Percentiles rank a stretch among this genome's conserved stretches.
These are phyloP conservation scores for Eupithecia abbreviata DNA, from an alignment of 2,888 invertebrate genomes.

Conservation along the genomic window DNA sequence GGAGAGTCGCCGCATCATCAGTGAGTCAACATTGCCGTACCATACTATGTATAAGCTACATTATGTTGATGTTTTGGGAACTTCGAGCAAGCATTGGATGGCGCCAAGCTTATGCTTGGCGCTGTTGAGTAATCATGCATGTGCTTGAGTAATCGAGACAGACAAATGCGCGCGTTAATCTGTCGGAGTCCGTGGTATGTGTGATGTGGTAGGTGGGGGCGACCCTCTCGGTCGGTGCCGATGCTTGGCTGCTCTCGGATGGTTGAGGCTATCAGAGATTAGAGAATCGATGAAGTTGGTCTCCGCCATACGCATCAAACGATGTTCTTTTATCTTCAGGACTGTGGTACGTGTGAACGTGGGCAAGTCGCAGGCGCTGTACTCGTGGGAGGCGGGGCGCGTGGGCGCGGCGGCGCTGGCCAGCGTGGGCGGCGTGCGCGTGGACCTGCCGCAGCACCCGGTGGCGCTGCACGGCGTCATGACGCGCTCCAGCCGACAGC, in stretches of 20 bases:
- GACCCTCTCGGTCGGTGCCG: neutral
- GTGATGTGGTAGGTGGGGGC: neutral
- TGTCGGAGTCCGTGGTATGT: neutral
- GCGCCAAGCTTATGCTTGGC: too few relatives aligned
- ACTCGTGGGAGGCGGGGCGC: slow-evolving; percentile 90
- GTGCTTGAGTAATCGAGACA: neutral
- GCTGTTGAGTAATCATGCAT: too few relatives aligned
- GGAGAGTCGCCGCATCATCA: slow-evolving; percentile 95
- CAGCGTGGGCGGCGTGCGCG: slow-evolving; percentile 94
- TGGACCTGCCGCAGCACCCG: slow-evolving; percentile 99
- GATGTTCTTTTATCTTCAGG: slow-evolving; percentile 81
- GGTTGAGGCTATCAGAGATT: neutral
- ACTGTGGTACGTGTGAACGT: slow-evolving; percentile 97
- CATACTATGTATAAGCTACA: neutral
- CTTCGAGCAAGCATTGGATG: too few relatives aligned
- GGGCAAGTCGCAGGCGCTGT: slow-evolving; percentile 95
- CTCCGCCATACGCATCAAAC: neutral
- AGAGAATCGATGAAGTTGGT: neutral
- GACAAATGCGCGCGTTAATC: neutral
- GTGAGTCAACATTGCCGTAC: slow-evolving; percentile 71
- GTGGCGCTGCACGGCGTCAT: slow-evolving; percentile 99
- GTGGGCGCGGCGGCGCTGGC: slow-evolving; percentile 90
- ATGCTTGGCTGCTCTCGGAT: too few relatives aligned
- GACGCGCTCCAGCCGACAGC: slow-evolving; percentile 95
- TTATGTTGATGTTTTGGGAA: neutral